phyloP scores from a whole-genome alignment of 2,797 vertebrate species.

The Chromobotia macracanthus region DNA sequence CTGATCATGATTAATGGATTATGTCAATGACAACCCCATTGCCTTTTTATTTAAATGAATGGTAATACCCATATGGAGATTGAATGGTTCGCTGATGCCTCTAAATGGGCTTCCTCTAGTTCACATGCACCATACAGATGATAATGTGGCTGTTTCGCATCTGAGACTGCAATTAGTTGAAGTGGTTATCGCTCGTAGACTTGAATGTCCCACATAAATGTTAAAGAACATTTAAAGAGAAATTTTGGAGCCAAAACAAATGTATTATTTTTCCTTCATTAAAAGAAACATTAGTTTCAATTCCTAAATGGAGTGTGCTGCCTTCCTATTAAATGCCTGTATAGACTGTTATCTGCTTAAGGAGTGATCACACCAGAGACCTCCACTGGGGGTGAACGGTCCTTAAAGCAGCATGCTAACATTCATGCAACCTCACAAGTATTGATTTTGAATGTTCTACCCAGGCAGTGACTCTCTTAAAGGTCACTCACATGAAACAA shows the following conservation, averaged over 20 bases:
- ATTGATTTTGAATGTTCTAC: no score
- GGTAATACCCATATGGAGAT: conserved; percentile 38
- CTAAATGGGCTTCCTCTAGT: background rate
- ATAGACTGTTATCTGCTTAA: background rate
- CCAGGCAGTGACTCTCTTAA: no score
- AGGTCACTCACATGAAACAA: no score
- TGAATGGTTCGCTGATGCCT: conserved; percentile 13
- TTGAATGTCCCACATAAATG: background rate
- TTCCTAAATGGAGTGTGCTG: background rate
- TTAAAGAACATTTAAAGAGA: background rate
- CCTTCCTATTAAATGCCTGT: background rate
- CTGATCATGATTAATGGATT: conserved; percentile 27
- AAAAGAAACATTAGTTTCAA: background rate
- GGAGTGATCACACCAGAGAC: background rate
- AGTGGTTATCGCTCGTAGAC: background rate
- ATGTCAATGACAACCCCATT: background rate
- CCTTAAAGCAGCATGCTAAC: no score
- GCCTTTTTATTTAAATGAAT: conserved; percentile 35
- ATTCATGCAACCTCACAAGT: no score
- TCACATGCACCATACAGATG: conserved; percentile 18
- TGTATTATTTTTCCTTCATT: background rate
- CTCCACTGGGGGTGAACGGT: no score
- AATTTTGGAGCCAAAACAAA: background rate
- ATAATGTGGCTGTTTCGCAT: background rate
- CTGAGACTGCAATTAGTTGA: background rate